phyloP scores from a whole-genome alignment of 35 echinoderm and acorn worm genomes.

The Holothuria glaberrima region DNA sequence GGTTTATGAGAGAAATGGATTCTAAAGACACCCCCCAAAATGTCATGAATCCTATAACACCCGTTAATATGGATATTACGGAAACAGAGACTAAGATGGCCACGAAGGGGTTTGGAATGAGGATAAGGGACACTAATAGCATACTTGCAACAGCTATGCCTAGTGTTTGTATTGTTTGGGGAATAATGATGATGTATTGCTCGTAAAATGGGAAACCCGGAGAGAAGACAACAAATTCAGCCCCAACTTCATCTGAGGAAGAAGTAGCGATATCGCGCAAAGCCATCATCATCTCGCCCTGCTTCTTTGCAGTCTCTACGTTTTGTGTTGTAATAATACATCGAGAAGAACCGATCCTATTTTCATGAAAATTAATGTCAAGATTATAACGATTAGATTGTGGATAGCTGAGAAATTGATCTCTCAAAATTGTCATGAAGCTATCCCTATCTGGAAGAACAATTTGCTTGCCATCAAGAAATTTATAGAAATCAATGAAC shows the following conservation, averaged over 20 bases:
- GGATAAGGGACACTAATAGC: slow-evolving; percentile 58
- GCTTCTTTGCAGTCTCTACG: slow-evolving; percentile 16
- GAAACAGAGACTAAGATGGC: slow-evolving; percentile 52
- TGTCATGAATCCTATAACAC: slow-evolving; percentile 79
- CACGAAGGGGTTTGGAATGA: slow-evolving; percentile 67
- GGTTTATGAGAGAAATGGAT: slow-evolving; percentile 74
- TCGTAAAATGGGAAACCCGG: slow-evolving; percentile 54
- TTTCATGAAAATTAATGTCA: slow-evolving; percentile 35
- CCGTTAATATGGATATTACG: slow-evolving; percentile 57
- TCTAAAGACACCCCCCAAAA: slow-evolving; percentile 64
- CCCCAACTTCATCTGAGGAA: not conserved
- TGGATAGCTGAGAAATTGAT: slow-evolving; percentile 37
- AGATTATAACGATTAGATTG: slow-evolving; percentile 13
- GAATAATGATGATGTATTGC: slow-evolving; percentile 40
- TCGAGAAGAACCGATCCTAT: slow-evolving; percentile 44
- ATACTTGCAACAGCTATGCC: slow-evolving; percentile 60
- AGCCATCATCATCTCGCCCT: slow-evolving; percentile 53
- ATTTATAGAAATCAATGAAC: slow-evolving; percentile 50
- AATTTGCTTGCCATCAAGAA: slow-evolving; percentile 11
- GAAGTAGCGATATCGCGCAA: slow-evolving; percentile 25
- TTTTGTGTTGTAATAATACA: slow-evolving; percentile 34
- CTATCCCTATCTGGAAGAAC: not conserved
- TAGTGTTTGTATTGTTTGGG: slow-evolving; percentile 65
- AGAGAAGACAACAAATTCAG: slow-evolving; percentile 35
- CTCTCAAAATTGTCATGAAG: not conserved